Conservation (phyloP, 2,113 vertebrate species). For the Bucco capensis region DNA sequence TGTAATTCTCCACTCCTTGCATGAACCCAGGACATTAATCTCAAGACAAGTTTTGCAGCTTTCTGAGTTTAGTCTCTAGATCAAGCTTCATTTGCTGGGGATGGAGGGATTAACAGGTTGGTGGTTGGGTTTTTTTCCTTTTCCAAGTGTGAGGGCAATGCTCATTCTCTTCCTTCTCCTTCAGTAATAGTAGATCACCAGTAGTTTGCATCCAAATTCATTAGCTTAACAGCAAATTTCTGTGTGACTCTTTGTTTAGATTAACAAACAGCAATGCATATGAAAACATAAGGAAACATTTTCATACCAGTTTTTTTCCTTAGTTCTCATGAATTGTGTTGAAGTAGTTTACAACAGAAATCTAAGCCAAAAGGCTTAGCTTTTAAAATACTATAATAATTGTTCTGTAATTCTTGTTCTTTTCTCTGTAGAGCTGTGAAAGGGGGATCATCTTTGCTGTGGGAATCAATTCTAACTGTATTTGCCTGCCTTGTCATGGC, state of each 20-base stretch:
- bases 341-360: not conserved
- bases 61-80: not conserved
- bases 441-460: not conserved
- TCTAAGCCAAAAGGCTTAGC: not conserved
- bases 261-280: not conserved
- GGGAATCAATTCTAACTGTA: not conserved
- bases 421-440: not conserved
- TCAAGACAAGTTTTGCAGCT: not conserved
- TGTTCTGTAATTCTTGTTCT: not conserved
- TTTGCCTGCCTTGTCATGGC: not conserved
- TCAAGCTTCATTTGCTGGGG: not conserved
- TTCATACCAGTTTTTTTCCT: fast-evolving
- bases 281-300: not conserved
- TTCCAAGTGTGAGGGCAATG: not conserved
- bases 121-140: not conserved
- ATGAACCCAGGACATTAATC: not conserved
- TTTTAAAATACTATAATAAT: not conserved
- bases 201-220: not conserved
- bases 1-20: fast-evolving
- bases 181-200: not conserved
- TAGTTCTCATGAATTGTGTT: not conserved
- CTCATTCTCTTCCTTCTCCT: not conserved
- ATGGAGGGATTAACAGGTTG: not conserved
- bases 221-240: not conserved
- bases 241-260: not conserved